These are phyloP conservation scores for Fragum whitleyi DNA, from an alignment of 2,888 invertebrate genomes.

Conservation along the genomic window DNA sequence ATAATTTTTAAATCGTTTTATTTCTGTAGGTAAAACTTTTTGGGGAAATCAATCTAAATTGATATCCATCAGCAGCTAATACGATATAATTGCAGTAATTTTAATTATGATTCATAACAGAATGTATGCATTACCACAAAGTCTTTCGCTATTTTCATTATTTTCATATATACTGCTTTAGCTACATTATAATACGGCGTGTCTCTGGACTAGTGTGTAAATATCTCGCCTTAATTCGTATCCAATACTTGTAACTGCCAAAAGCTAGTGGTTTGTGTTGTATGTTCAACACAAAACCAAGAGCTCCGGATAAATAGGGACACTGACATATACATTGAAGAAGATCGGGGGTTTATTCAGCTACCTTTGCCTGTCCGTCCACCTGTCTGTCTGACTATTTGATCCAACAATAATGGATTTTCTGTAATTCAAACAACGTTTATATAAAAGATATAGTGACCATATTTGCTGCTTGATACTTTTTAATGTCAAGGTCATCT, in stretches of 20 bases:
- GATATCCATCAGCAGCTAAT: background rate
- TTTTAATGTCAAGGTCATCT: no score
- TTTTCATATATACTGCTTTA: slow-evolving; percentile 13
- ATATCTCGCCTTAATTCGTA: slow-evolving; percentile 4
- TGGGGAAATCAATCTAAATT: background rate
- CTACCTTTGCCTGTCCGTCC: no score
- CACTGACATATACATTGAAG: no score
- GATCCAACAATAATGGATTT: no score
- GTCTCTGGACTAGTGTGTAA: background rate
- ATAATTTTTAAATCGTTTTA: slow-evolving; percentile 1
- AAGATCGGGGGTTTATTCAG: no score
- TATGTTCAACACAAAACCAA: background rate
- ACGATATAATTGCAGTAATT: no score
- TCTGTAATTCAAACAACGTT: no score
- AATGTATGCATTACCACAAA: slow-evolving; percentile 24
- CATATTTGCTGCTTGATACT: no score
- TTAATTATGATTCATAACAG: background rate
- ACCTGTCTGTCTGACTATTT: no score
- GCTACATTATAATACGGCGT: background rate
- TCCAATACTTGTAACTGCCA: slow-evolving; percentile 4
- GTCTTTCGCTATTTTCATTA: slow-evolving; percentile 24
- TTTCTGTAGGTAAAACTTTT: slow-evolving; percentile 7
- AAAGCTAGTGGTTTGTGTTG: background rate
- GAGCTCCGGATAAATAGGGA: no score
- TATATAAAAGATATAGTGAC: no score